Conservation (phyloP, 2,113 vertebrate species). For the Protobothrops mucrosquamatus region DNA sequence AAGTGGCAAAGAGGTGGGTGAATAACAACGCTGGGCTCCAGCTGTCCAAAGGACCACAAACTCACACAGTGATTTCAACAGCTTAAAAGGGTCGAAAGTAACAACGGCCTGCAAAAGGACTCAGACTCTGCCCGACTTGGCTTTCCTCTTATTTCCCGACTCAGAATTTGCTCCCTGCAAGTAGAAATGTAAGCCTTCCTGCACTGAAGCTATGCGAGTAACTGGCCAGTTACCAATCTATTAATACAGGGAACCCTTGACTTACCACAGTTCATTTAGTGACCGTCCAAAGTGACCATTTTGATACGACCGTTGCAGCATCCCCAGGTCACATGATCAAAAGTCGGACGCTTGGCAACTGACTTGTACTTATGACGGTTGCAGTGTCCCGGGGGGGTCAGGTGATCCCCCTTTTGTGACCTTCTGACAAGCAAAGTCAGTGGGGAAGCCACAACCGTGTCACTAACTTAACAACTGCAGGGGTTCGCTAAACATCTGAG, state of each 20-base stretch:
- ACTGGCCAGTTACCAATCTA: neutral
- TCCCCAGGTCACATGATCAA: too few relatives aligned
- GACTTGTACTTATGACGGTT: too few relatives aligned
- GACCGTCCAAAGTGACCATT: neutral
- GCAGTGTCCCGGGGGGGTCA: too few relatives aligned
- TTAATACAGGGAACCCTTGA: neutral
- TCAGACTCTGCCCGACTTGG: fast-evolving
- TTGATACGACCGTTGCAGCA: neutral
- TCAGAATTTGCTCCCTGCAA: neutral
- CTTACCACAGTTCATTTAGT: neutral
- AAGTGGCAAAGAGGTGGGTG: slow-evolving; percentile 42
- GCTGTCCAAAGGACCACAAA: fast-evolving
- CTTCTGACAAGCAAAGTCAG: too few relatives aligned
- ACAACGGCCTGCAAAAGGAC: too few relatives aligned
- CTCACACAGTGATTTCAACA: neutral
- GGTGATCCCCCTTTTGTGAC: too few relatives aligned
- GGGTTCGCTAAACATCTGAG: too few relatives aligned
- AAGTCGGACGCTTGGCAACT: too few relatives aligned
- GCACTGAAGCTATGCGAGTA: neutral
- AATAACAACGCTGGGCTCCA: slow-evolving; percentile 26
- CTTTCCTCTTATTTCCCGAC: neutral
- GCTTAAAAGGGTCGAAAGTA: neutral
- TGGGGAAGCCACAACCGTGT: too few relatives aligned
- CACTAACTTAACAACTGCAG: too few relatives aligned
- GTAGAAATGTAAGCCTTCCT: neutral